Base-by-base conservation (phyloP, 1,140 invertebrate genomes). In the Liolophura sinensis region DNA sequence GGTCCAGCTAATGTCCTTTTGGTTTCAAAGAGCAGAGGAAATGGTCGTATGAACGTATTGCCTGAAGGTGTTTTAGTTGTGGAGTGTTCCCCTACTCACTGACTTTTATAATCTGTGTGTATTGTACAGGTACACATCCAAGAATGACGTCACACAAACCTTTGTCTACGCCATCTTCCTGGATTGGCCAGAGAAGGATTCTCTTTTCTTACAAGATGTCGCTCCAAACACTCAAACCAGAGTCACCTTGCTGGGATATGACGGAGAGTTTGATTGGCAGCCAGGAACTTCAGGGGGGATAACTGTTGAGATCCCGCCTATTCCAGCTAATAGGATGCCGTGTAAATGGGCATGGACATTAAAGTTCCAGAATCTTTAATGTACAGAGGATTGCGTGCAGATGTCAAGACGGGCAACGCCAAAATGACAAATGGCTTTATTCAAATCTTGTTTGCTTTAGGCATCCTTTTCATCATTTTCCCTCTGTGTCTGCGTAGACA, bases 281-380 rank as follows among this genome's bases (percentile, higher is more conserved):
- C 18, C n/a, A 16, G 56, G 25, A 25, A 15, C 25, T 0, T 5
- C 18, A 14, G 48, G 60, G 9, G 73, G 70, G 11, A 64, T 74
- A 20, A 40, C 47, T 3, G 60, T 74, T 22, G 56, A 25, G 14
- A 51, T 73, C 18, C 74, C 73, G 22, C 16, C 25, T 47, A 70
- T 76, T 22, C 67, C 68, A 9, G 15, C 60, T 12, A 69, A 65
- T 40, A 24, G 67, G 48, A 69, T 74, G 64, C 74, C 74, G 3
- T 73, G 68, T 56, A 27, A 75, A 25, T 67, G 65, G 60, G 73
- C 73, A 7, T 75, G 73, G 73, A 59, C 60, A 14, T 56, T 76
- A 40, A 76, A 73, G 60, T 54, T 73, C 49, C 14, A 50, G 49
- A n/a, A n/a, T n/a, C n/a, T n/a, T n/a, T n/a, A n/a, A n/a, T n/a